Base-by-base conservation (phyloP, 2,113 vertebrate species). In the Orycteropus afer region DNA sequence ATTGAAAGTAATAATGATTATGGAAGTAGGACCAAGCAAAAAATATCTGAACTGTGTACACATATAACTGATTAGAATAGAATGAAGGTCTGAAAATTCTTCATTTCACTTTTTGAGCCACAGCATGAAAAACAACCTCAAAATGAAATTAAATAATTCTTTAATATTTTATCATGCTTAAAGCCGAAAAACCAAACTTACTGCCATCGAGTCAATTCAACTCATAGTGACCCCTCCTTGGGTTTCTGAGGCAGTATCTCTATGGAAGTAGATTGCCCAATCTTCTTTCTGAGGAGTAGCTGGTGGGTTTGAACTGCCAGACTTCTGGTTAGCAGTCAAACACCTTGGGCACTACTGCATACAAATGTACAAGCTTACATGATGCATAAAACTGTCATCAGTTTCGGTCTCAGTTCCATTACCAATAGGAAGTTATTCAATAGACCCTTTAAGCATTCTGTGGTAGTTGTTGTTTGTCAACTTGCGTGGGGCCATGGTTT, bases 21-120 rank as follows among this genome's bases (percentile, higher is more conserved):
- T 84, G 69, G 20, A 79, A 73, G 45, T 13, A 32, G 9, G 40
- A 34, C 84, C 71, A 57, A 59, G 53, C 47, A 20, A n/a, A 7
- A 71, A 69, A 71, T 83, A 77, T 42, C 67, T 51, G 42, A 53
- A 86, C 32, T 22, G 34, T 73, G 15, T 55, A 40, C 45, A 51
- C 57, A 65, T 32, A 47, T 20, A 22, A 69, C 18, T 78, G 42
- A 37, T 91, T 17, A 53, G 25, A 69, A 53, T 37, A 61, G 29
- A 47, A 78, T 45, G 23, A 69, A 51, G 29, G n/a, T 71, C 45
- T 89, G 23, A 22, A 53, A 57, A 53, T 57, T 57, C 25, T 53
- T 81, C 57, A 87, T 86, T 82, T 87, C 77, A 40, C 14, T 91
- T 82, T 77, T 90, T 71, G 80, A 91, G 83, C n/a, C 18, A 86